Conservation (phyloP, 2,797 vertebrate genomes). For the Malurus splendens region DNA sequence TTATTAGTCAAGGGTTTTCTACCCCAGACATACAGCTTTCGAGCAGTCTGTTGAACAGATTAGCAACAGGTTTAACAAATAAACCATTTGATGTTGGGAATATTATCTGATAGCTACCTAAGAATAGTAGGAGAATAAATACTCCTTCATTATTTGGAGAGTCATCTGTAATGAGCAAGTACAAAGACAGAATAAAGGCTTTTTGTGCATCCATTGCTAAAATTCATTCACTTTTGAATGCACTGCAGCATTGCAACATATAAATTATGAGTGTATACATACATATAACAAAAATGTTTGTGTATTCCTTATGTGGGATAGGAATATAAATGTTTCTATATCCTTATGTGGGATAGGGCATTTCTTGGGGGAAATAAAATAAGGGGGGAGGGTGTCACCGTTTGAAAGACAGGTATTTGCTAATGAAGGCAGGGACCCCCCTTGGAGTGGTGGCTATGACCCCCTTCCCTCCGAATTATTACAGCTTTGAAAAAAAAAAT, state of each 20-base stretch:
- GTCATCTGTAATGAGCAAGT: neutral
- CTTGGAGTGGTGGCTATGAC: no score
- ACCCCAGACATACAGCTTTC: neutral
- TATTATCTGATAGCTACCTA: neutral
- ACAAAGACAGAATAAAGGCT: neutral
- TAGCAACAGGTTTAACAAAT: constrained; percentile 14
- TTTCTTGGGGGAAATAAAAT: neutral
- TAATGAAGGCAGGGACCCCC: no score
- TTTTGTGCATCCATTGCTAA: neutral
- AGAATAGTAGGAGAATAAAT: neutral
- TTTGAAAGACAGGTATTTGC: no score
- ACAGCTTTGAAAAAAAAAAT: no score
- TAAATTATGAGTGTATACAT: neutral
- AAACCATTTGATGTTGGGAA: neutral
- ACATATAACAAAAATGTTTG: neutral
- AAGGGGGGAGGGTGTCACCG: neutral
- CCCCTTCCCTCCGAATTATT: no score
- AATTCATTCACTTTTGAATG: neutral
- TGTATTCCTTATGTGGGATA: neutral
- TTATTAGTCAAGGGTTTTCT: constrained; percentile 25
- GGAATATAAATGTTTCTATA: neutral
- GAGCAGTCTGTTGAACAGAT: neutral
- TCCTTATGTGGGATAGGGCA: neutral
- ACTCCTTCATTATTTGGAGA: neutral
- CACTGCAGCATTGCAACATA: neutral